A percentile compares a stretch with the other conserved stretches of the same genome.
Conservation (phyloP, 2,113 vertebrate genomes). For the Heterotilapia buettikoferi region DNA sequence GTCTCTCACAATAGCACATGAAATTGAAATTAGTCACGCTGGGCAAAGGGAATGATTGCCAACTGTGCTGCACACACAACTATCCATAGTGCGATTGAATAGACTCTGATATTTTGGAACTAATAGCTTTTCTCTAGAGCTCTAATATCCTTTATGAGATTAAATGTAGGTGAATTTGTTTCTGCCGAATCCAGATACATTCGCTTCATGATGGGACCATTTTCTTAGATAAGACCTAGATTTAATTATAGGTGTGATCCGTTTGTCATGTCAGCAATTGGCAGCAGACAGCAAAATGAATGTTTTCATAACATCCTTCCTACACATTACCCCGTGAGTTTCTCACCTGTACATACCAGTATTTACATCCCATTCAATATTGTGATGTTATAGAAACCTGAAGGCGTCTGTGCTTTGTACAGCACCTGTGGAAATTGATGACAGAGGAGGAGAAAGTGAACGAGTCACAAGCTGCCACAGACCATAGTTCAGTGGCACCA, state of each 20-base stretch:
- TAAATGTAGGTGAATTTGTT: not conserved
- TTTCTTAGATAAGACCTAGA: not conserved
- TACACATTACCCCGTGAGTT: not conserved
- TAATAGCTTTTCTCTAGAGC: not conserved
- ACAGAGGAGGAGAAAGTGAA: not conserved
- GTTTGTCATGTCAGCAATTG: not conserved
- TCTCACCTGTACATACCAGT: not conserved
- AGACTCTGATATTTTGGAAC: not conserved
- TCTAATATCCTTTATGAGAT: not conserved
- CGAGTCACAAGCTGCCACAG: slow-evolving; percentile 10
- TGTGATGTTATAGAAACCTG: slow-evolving; percentile 11
- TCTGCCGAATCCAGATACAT: not conserved
- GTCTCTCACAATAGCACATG: slow-evolving; percentile 9
- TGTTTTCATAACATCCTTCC: slow-evolving; percentile 30
- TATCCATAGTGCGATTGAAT: not conserved
- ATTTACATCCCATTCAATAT: slow-evolving; percentile 8
- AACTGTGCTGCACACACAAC: slow-evolving; percentile 2
- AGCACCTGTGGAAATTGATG: slow-evolving; percentile 15
- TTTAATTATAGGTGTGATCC: not conserved
- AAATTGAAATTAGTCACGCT: slow-evolving; percentile 31
- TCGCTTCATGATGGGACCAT: not conserved
- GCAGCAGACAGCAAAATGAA: not conserved
- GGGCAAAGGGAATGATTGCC: slow-evolving; percentile 2
- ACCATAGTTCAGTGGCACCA: slow-evolving; percentile 18
- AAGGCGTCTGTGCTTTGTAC: not conserved